Base-by-base conservation (phyloP, 1,140 invertebrate genomes). In the Zaprionus nigranus region DNA sequence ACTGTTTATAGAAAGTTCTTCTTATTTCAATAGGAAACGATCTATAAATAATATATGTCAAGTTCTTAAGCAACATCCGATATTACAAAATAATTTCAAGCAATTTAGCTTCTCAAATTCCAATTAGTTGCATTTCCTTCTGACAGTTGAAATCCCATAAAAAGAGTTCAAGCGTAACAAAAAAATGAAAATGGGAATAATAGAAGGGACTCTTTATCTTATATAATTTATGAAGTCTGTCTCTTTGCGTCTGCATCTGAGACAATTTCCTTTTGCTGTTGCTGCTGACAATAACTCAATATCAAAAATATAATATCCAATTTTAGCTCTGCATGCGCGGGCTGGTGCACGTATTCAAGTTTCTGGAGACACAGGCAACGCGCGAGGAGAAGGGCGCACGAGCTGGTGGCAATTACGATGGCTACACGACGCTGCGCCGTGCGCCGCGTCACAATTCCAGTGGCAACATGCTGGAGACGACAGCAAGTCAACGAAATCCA, bases 291-390 rank as follows among this genome's bases (percentile, higher is more conserved):
- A 51, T 51, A 51, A 51, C 46, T 51, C 46, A 51, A 51, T 51
- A 51, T 51, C 46, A 24, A 51, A 51, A 22, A 51, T 51, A 20
- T 51, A 24, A 24, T 65, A 87, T 80, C 64, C 17, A 67, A 6
- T 46, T 94, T 94, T 92, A 98, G 97, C 94, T 98, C 74, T 99
- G 98, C 93, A 96, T 96, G 93, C 95, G 97, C 92, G 98, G 98
- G 72, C 95, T 97, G 90, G 96, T 97, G 82, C 98, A 99, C 93
- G 97, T 99, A 72, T 98, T 98, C 94, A 99, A 99, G 92, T 98
- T 97, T 93, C 94, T 99, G 66, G 97, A 98, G 91, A 97, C 96
- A 86, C 96, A 97, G 94, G 97, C 97, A 24, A 95, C 95, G 81
- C 96, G 96, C 87, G 95, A 95, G 30, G 94, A 95, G 74, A 94